A percentile compares a stretch with the other conserved stretches of the same genome.
Conservation (phyloP, 2,888 invertebrate genomes). For the Dastarcus helophoroides region DNA sequence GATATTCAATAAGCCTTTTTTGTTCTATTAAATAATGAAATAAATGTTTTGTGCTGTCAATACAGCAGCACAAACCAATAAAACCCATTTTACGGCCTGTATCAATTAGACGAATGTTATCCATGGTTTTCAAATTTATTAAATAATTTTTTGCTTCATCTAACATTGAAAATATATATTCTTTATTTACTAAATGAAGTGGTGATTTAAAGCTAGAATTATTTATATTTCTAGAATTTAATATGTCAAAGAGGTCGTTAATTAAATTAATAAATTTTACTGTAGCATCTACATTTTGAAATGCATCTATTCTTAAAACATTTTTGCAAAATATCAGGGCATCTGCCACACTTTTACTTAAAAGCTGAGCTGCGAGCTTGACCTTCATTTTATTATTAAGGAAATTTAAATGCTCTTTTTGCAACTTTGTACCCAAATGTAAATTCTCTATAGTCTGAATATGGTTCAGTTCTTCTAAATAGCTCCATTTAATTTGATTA, state of each 20-base stretch:
- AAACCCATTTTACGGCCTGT: conserved; percentile 5
- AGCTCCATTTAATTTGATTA: conserved; percentile 11
- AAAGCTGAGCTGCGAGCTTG: conserved; percentile 17
- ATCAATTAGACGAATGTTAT: conserved; percentile 2
- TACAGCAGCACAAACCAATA: conserved; percentile 5
- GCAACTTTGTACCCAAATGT: conserved; percentile 11
- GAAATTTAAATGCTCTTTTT: conserved; percentile 8
- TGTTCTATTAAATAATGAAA: conserved; percentile 4
- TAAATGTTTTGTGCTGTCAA: conserved; percentile 3
- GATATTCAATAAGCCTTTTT: neutral
- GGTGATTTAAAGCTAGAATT: conserved; percentile 1
- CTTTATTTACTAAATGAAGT: conserved; percentile 1
- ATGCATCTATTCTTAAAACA: conserved; percentile 10
- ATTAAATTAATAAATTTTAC: conserved; percentile 16
- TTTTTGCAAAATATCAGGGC: conserved; percentile 12
- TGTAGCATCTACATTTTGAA: conserved; percentile 14
- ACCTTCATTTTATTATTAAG: conserved; percentile 19
- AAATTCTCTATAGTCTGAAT: conserved; percentile 14
- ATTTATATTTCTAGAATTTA: conserved; percentile 14
- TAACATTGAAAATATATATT: conserved; percentile 1
- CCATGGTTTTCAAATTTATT: neutral
- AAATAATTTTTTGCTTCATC: neutral
- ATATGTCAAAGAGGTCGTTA: conserved; percentile 18
- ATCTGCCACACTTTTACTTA: conserved; percentile 17
- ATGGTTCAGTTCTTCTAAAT: conserved; percentile 8